Percentiles rank a stretch among this genome's conserved stretches.
Conservation (phyloP, 2,888 invertebrate species). For the Panzeria rudis region DNA sequence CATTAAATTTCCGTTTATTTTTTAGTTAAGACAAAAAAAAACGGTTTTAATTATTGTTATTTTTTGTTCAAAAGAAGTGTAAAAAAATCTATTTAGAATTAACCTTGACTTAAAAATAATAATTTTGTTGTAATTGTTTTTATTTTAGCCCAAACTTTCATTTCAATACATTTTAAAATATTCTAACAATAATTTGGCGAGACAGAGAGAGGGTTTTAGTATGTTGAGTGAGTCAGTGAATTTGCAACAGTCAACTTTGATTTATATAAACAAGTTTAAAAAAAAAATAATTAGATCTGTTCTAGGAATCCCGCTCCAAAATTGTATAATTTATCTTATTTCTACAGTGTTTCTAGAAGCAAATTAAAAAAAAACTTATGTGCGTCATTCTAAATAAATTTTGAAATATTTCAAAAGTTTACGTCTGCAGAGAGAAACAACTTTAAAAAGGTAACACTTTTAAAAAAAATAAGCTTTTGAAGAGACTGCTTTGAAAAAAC, state of each 20-base stretch:
- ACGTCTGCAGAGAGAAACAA: too few relatives aligned
- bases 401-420: too few relatives aligned
- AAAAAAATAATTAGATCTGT: too few relatives aligned
- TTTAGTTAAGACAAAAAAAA: background rate
- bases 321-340: too few relatives aligned
- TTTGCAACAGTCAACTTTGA: constrained; percentile 4
- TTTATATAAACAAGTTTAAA: too few relatives aligned
- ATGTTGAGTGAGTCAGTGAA: constrained; percentile 5
- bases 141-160: constrained; percentile 5
- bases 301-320: too few relatives aligned
- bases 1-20: constrained; percentile 46
- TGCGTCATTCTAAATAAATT: too few relatives aligned
- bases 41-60: constrained; percentile 44
- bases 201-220: background rate
- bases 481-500: too few relatives aligned
- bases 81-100: constrained; percentile 60
- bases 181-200: constrained; percentile 18
- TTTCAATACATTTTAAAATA: constrained; percentile 21
- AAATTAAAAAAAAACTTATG: too few relatives aligned
- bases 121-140: constrained; percentile 22
- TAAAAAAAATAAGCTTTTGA: too few relatives aligned
- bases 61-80: constrained; percentile 21
- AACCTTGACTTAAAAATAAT: constrained; percentile 62
- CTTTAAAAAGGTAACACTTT: too few relatives aligned
- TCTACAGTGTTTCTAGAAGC: too few relatives aligned